Percentiles rank a stretch among this genome's conserved stretches.
Evolutionary conservation across 2,113 vertebrate genomes (phyloP).

Genomic region (Taxidea taxus): DNA sequence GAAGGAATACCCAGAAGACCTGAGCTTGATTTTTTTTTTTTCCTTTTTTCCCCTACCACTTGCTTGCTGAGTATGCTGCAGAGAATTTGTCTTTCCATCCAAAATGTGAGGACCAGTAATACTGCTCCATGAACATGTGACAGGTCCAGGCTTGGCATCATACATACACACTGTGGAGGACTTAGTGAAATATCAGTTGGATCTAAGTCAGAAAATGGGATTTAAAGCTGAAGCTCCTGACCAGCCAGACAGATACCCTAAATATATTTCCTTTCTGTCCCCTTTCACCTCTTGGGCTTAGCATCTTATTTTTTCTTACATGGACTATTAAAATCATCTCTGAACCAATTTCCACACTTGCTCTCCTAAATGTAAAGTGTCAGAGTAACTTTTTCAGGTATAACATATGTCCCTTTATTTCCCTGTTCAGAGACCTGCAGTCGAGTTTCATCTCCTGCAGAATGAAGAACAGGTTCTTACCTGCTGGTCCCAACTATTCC

Average conservation of each 20-base stretch:
- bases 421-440: not conserved
- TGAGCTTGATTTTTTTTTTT: not conserved
- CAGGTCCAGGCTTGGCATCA: not conserved
- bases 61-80: not conserved
- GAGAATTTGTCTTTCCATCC: not conserved
- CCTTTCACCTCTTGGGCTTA: not conserved
- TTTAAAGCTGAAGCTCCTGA: not conserved
- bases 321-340: not conserved
- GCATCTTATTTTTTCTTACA: not conserved
- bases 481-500: not conserved
- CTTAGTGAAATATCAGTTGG: not conserved
- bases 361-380: not conserved
- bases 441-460: not conserved
- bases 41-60: not conserved
- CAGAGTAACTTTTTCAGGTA: not conserved
- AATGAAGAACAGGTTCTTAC: not conserved
- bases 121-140: not conserved
- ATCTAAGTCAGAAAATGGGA: not conserved
- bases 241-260: not conserved
- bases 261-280: not conserved
- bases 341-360: not conserved
- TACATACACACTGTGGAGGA: not conserved
- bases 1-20: not conserved
- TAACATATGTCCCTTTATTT: not conserved
- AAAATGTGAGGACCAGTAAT: not conserved